Evolutionary conservation across 2,797 vertebrate species (phyloP).

Genomic region (Antrozous pallidus): DNA sequence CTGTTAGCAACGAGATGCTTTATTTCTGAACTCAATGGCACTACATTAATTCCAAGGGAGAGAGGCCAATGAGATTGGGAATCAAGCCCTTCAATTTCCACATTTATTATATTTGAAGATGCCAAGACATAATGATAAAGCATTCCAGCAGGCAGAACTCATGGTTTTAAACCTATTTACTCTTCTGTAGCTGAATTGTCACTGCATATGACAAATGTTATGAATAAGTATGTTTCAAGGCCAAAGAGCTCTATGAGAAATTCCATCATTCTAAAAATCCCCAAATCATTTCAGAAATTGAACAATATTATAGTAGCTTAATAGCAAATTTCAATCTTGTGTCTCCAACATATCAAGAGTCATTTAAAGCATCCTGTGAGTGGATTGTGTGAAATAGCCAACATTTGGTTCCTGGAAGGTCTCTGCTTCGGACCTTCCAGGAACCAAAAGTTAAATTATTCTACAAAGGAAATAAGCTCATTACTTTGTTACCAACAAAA

Average conservation of each 20-base stretch:
- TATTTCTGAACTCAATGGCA: slow-evolving; percentile 81
- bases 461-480: neutral
- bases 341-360: slow-evolving; percentile 65
- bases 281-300: slow-evolving; percentile 81
- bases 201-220: slow-evolving; percentile 80
- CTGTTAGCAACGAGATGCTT: slow-evolving; percentile 69
- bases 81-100: slow-evolving; percentile 80
- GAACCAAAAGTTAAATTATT: slow-evolving; percentile 41
- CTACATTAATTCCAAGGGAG: slow-evolving; percentile 79
- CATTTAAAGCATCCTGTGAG: slow-evolving; percentile 58
- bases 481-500: neutral
- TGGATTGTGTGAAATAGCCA: neutral
- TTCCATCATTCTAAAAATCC: slow-evolving; percentile 77
- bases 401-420: too few relatives aligned
- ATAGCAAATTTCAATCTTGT: slow-evolving; percentile 75
- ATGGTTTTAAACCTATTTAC: slow-evolving; percentile 80
- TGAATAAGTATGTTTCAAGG: slow-evolving; percentile 79
- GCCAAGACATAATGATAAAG: slow-evolving; percentile 73
- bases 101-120: slow-evolving; percentile 78
- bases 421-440: slow-evolving; percentile 49
- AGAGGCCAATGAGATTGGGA: slow-evolving; percentile 77
- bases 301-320: slow-evolving; percentile 72
- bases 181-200: slow-evolving; percentile 77
- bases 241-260: slow-evolving; percentile 78
- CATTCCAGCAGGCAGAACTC: slow-evolving; percentile 68